A percentile compares a stretch with the other conserved stretches of the same genome.
phyloP scores from a whole-genome alignment of 2,888 invertebrate species.

The Panzeria rudis region DNA sequence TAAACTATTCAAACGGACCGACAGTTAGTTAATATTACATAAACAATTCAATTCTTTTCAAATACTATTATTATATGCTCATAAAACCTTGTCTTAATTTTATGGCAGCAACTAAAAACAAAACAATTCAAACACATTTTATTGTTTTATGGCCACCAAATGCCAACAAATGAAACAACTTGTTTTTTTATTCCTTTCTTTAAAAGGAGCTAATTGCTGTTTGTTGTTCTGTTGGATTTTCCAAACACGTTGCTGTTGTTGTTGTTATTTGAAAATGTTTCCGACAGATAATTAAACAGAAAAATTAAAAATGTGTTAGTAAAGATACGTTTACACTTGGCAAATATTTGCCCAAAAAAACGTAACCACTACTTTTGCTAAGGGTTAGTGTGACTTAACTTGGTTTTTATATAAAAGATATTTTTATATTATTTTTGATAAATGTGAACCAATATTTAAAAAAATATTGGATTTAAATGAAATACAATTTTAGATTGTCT shows the following conservation, averaged over 20 bases:
- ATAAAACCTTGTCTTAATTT: constrained; percentile 30
- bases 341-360: too few relatives aligned
- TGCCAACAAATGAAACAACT: constrained; percentile 42
- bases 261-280: constrained; percentile 32
- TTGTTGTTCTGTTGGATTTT: not conserved
- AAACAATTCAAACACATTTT: constrained; percentile 40
- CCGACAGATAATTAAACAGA: constrained; percentile 27
- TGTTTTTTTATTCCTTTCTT: constrained; percentile 1
- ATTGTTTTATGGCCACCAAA: constrained; percentile 47
- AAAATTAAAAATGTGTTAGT: constrained; percentile 26
- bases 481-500: too few relatives aligned
- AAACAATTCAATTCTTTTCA: constrained; percentile 33
- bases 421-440: too few relatives aligned
- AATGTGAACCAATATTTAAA: too few relatives aligned
- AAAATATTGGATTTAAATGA: too few relatives aligned
- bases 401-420: too few relatives aligned
- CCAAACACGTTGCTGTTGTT: not conserved
- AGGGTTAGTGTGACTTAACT: too few relatives aligned
- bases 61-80: not conserved
- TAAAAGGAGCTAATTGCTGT: constrained; percentile 23
- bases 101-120: constrained; percentile 30
- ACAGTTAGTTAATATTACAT: not conserved
- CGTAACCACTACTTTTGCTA: too few relatives aligned
- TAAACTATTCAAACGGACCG: not conserved
- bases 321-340: constrained; percentile 28